These are phyloP conservation scores for Elaphurus davidianus DNA, from an alignment of 2,113 vertebrate species.

Conservation along the genomic window DNA sequence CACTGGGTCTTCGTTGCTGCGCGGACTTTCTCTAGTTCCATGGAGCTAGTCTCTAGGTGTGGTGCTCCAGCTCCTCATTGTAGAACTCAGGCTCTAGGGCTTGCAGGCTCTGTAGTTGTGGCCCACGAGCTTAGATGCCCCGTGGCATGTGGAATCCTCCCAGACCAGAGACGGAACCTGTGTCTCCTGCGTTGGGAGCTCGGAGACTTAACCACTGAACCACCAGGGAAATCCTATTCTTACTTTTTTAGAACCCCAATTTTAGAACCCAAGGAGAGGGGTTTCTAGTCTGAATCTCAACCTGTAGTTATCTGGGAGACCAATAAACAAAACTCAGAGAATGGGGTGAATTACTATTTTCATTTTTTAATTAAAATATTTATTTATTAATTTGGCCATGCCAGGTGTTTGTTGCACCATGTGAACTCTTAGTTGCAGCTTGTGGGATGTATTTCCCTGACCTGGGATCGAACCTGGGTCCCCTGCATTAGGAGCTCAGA, in stretches of 20 bases:
- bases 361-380: background rate
- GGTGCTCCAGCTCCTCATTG: background rate
- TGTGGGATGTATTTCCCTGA: background rate
- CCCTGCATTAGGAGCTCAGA: background rate
- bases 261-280: background rate
- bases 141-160: background rate
- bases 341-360: background rate
- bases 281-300: background rate
- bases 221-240: background rate
- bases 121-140: rapidly evolving
- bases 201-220: background rate
- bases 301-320: background rate
- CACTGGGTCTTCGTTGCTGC: background rate
- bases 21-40: background rate
- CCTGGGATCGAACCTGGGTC: background rate
- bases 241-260: background rate
- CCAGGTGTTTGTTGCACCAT: background rate
- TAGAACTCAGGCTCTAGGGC: background rate
- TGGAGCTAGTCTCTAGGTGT: background rate
- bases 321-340: background rate
- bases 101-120: background rate
- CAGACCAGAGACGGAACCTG: background rate
- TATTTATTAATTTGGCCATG: background rate
- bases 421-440: background rate
- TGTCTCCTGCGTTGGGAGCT: background rate